These are phyloP conservation scores for Polylopha cassiicola DNA, from an alignment of 2,888 invertebrate genomes.

Conservation along the genomic window DNA sequence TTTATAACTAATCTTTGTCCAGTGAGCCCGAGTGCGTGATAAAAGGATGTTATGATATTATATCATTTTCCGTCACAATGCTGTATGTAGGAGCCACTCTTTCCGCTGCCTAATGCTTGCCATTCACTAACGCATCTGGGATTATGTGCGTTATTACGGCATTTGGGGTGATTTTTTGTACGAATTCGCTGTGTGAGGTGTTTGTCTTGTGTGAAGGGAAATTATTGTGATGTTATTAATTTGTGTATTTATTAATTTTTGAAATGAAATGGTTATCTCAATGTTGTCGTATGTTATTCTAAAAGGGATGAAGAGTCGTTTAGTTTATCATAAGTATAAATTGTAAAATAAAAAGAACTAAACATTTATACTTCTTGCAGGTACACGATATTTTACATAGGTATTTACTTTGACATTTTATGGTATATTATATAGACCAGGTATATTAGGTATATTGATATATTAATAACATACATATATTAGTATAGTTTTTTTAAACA, in stretches of 20 bases:
- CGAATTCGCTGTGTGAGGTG: background rate
- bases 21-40: no score
- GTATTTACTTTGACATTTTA: background rate
- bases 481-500: background rate
- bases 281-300: constrained; percentile 1
- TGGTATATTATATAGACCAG: background rate
- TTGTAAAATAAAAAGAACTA: no score
- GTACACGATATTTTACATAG: no score
- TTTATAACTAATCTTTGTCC: no score
- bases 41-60: constrained; percentile 74
- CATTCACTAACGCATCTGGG: constrained; percentile 42
- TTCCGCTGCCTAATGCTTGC: constrained; percentile 69
- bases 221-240: no score
- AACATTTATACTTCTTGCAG: no score
- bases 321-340: background rate
- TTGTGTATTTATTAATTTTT: background rate
- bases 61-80: constrained; percentile 74
- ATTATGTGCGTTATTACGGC: constrained; percentile 34
- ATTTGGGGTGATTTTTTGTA: constrained; percentile 13
- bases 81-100: constrained; percentile 56
- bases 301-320: background rate
- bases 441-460: background rate
- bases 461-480: background rate
- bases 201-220: no score
- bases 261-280: constrained; percentile 12